Conservation (phyloP, 2,888 invertebrate species). For the Drosophila heteroneura region DNA sequence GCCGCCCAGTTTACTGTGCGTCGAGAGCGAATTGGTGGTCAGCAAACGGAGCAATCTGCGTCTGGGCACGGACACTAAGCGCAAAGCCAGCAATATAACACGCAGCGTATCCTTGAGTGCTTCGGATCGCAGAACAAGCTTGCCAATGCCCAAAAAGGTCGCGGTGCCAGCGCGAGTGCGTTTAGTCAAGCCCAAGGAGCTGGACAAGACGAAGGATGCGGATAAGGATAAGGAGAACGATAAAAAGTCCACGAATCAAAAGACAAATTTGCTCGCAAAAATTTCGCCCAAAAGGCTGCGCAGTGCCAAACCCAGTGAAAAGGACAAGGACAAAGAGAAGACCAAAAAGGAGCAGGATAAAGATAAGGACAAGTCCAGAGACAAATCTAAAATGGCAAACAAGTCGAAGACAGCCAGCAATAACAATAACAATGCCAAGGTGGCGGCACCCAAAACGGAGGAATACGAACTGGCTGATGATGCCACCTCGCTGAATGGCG, state of each 20-base stretch:
- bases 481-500: slow-evolving; percentile 85
- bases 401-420: slow-evolving; percentile 30
- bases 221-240: slow-evolving; percentile 66
- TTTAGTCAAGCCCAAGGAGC: slow-evolving; percentile 56
- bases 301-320: slow-evolving; percentile 51
- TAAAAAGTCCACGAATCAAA: slow-evolving; percentile 70
- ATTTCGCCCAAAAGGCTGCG: slow-evolving; percentile 78
- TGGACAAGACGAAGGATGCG: slow-evolving; percentile 56
- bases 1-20: slow-evolving; percentile 82
- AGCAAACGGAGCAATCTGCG: slow-evolving; percentile 70
- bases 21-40: slow-evolving; percentile 84
- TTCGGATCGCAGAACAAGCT: slow-evolving; percentile 70
- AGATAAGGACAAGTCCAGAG: slow-evolving; percentile 34
- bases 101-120: slow-evolving; percentile 77
- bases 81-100: slow-evolving; percentile 57
- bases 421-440: slow-evolving; percentile 54
- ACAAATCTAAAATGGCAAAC: slow-evolving; percentile 26
- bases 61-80: slow-evolving; percentile 51
- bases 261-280: slow-evolving; percentile 65
- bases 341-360: slow-evolving; percentile 42
- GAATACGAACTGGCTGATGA: slow-evolving; percentile 88
- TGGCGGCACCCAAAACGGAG: slow-evolving; percentile 62
- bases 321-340: slow-evolving; percentile 49
- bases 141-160: slow-evolving; percentile 49
- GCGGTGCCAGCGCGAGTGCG: slow-evolving; percentile 49